These are phyloP conservation scores for Geococcyx californianus DNA, from an alignment of 2,113 vertebrate species.

Conservation along the genomic window DNA sequence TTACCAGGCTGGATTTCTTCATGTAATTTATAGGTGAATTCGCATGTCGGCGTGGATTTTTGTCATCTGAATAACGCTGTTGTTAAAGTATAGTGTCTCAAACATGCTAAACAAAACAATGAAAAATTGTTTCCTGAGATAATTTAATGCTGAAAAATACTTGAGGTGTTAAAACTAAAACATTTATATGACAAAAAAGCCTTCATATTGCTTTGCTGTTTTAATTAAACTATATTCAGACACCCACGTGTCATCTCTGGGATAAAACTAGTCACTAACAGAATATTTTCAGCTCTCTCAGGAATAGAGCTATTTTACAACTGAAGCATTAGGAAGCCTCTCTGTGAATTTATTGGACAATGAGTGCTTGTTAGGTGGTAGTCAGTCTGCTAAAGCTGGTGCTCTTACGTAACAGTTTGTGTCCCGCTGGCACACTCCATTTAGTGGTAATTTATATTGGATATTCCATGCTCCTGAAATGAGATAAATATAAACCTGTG, in stretches of 20 bases:
- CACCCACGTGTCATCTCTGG: fast-evolving
- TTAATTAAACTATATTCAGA: neutral
- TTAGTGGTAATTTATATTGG: fast-evolving
- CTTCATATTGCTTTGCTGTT: neutral
- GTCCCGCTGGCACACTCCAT: fast-evolving
- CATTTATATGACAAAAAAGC: neutral
- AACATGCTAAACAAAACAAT: neutral
- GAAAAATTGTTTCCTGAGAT: neutral
- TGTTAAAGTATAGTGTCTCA: neutral
- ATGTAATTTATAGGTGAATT: fast-evolving
- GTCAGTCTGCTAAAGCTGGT: neutral
- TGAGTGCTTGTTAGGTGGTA: neutral
- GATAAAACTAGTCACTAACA: neutral
- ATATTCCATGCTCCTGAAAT: fast-evolving
- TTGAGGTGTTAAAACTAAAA: neutral
- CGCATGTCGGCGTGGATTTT: fast-evolving
- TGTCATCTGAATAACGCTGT: fast-evolving
- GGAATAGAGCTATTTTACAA: neutral
- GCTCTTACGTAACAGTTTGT: fast-evolving
- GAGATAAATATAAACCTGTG: fast-evolving
- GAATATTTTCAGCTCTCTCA: neutral
- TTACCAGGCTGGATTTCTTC: neutral
- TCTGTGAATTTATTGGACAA: no score
- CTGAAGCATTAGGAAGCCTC: neutral
- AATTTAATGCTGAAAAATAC: neutral